A percentile compares a stretch with the other conserved stretches of the same genome.
Conservation (phyloP, 2,797 vertebrate species). For the Cossypha dichroa region DNA sequence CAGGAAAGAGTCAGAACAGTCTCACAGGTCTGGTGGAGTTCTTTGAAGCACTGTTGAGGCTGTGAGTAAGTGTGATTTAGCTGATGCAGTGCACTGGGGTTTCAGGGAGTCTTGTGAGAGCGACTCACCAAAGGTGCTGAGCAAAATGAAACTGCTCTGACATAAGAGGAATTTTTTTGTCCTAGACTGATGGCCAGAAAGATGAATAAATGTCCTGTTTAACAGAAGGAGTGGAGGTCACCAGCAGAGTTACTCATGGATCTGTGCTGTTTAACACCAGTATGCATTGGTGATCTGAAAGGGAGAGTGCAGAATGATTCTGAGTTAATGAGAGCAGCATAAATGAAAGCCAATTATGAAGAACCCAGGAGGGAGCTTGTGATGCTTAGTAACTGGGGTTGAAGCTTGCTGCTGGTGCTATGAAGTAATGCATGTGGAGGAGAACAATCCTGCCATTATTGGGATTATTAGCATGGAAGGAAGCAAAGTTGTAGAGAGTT, state of each 20-base stretch:
- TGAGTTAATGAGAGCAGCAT: background rate
- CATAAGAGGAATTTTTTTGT: background rate
- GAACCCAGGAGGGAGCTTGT: background rate
- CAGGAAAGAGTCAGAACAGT: background rate
- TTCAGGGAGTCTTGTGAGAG: background rate
- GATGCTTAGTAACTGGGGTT: background rate
- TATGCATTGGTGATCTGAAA: background rate
- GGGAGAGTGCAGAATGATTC: background rate
- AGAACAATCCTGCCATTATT: background rate
- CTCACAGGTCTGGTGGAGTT: background rate
- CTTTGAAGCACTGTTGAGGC: background rate
- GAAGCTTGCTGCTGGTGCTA: background rate
- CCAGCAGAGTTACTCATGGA: accelerated
- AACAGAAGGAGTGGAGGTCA: background rate
- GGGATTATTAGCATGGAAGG: background rate
- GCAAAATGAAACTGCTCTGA: slow-evolving; percentile 34
- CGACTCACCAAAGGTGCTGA: background rate
- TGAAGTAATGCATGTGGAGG: background rate
- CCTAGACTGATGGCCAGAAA: background rate
- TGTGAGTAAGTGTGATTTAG: background rate
- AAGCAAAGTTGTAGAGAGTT: background rate
- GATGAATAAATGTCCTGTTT: background rate
- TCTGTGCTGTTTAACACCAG: background rate
- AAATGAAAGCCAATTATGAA: background rate
- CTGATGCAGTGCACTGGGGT: background rate